phyloP scores from a whole-genome alignment of 2,797 vertebrate genomes.

The Lutjanus campechanus region DNA sequence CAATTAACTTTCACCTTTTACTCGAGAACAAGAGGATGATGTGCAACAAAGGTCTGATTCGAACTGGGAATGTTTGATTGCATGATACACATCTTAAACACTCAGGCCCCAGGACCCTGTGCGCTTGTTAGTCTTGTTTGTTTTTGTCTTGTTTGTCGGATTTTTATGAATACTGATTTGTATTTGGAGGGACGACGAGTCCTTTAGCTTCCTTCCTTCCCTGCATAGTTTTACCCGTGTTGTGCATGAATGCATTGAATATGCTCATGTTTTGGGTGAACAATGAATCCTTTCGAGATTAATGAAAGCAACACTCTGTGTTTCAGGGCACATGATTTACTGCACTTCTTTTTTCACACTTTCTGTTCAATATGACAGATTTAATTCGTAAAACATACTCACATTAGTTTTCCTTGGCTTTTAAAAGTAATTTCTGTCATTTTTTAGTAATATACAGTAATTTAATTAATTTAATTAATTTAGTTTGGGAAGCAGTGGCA shows the following conservation, averaged over 20 bases:
- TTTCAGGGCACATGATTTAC: too few relatives aligned
- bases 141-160: not conserved
- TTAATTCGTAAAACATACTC: too few relatives aligned
- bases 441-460: too few relatives aligned
- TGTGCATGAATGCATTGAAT: too few relatives aligned
- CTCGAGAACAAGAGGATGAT: not conserved
- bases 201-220: not conserved
- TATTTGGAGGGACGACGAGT: not conserved
- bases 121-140: not conserved
- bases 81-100: not conserved
- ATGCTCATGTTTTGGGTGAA: too few relatives aligned
- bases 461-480: not conserved
- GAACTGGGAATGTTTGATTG: not conserved
- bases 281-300: too few relatives aligned
- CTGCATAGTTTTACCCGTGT: not conserved
- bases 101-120: not conserved
- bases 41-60: not conserved
- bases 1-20: not conserved
- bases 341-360: too few relatives aligned
- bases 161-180: conserved; percentile 10
- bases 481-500: too few relatives aligned
- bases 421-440: too few relatives aligned
- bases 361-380: too few relatives aligned
- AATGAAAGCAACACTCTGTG: too few relatives aligned
- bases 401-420: too few relatives aligned